Evolutionary conservation across 2,888 invertebrate genomes (phyloP).

Genomic region (Amphipyra berbera): DNA sequence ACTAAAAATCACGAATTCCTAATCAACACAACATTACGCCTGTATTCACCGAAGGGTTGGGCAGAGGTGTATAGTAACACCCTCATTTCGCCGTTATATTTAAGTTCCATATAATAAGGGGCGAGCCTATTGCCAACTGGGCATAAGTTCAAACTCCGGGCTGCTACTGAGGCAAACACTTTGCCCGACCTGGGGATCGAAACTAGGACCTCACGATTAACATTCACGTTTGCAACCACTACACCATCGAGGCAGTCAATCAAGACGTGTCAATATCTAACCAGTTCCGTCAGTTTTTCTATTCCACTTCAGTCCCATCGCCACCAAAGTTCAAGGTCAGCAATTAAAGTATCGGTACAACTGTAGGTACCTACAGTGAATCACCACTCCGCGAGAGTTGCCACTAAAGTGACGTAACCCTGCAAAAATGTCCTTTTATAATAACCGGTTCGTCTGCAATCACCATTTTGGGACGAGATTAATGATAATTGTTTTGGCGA

Average conservation of each 20-base stretch:
- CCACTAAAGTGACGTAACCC: slow-evolving; percentile 39
- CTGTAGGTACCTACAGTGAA: slow-evolving; percentile 41
- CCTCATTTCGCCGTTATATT: no score
- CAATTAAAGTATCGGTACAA: slow-evolving; percentile 16
- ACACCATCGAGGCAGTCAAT: no score
- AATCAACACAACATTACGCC: no score
- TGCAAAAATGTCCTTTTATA: slow-evolving; percentile 36
- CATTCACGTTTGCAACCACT: no score
- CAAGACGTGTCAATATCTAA: slow-evolving; percentile 3
- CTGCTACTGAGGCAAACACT: no score
- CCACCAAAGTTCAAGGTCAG: slow-evolving; percentile 49
- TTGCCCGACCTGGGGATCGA: no score
- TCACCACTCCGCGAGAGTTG: slow-evolving; percentile 34
- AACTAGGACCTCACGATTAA: no score
- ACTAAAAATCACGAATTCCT: slow-evolving; percentile 1
- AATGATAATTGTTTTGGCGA: slow-evolving; percentile 33
- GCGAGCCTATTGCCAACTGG: no score
- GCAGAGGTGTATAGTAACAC: no score
- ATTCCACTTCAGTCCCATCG: slow-evolving; percentile 3
- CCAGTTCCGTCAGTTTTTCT: slow-evolving; percentile 18
- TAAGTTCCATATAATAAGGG: no score
- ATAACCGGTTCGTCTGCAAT: slow-evolving; percentile 32
- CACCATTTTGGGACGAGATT: slow-evolving; percentile 35
- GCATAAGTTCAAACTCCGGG: no score
- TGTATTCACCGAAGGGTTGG: no score